Percentiles rank a stretch among this genome's conserved stretches.
phyloP scores from a whole-genome alignment of 1,140 invertebrate genomes.

The Parapsyche elsis region DNA sequence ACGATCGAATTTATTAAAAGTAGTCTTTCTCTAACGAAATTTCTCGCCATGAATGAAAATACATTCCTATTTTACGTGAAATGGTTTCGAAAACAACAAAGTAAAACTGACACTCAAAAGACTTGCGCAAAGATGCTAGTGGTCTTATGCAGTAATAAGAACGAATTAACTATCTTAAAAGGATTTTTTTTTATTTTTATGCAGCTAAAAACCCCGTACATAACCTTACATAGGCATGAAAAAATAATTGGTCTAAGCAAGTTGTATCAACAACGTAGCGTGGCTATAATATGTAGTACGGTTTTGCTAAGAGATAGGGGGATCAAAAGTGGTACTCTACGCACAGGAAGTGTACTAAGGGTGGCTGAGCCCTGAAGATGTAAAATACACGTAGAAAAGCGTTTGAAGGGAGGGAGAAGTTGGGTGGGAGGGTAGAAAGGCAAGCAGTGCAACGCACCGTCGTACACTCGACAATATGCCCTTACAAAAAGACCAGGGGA shows the following conservation, averaged over 20 bases:
- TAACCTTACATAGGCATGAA: not conserved
- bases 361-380: constrained; percentile 5
- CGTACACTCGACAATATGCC: constrained; percentile 7
- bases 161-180: too few species aligned
- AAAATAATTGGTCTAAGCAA: constrained; percentile 18
- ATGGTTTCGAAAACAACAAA: too few species aligned
- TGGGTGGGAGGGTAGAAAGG: not conserved
- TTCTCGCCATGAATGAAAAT: too few species aligned
- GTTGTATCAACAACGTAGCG: not conserved
- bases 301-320: not conserved
- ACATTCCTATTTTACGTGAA: not conserved
- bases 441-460: constrained; percentile 13
- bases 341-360: constrained; percentile 3
- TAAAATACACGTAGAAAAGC: constrained; percentile 2
- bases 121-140: too few species aligned
- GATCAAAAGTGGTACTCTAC: not conserved
- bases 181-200: too few species aligned
- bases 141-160: too few species aligned
- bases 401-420: constrained; percentile 7
- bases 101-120: too few species aligned
- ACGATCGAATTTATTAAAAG: not conserved
- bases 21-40: too few species aligned
- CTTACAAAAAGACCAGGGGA: not conserved
- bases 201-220: too few species aligned
- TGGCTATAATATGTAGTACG: not conserved